These are phyloP conservation scores for Celastrina argiolus DNA, from an alignment of 2,888 invertebrate species.

Conservation along the genomic window DNA sequence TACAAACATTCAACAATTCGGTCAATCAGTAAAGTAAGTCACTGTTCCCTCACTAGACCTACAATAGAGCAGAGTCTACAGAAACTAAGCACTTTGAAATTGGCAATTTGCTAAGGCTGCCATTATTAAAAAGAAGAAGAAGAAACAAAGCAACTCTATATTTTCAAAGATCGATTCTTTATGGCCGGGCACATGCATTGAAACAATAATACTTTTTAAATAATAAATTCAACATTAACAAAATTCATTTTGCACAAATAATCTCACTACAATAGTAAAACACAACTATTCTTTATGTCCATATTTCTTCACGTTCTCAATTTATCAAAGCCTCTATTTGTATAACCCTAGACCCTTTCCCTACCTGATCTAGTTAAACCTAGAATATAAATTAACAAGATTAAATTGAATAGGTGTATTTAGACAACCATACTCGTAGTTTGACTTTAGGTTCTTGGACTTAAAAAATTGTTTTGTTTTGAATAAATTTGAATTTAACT, in stretches of 20 bases:
- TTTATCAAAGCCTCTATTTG: not conserved
- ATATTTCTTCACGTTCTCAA: not conserved
- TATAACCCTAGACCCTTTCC: not conserved
- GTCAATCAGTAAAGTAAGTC: too few relatives aligned
- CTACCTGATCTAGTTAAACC: not conserved
- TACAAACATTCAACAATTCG: too few relatives aligned
- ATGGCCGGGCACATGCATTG: not conserved
- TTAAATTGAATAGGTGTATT: not conserved
- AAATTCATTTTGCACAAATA: not conserved
- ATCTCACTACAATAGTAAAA: not conserved
- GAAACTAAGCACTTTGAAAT: too few relatives aligned
- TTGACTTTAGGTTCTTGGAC: not conserved
- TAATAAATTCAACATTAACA: slow-evolving; percentile 8
- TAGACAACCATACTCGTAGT: not conserved
- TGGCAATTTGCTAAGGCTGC: too few relatives aligned
- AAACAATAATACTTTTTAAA: slow-evolving; percentile 10
- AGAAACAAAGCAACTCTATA: too few relatives aligned
- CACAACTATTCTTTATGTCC: not conserved
- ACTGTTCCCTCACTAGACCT: too few relatives aligned
- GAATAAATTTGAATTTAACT: not conserved
- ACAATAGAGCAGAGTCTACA: too few relatives aligned
- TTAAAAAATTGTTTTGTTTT: not conserved
- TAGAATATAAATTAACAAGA: not conserved
- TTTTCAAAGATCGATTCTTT: not conserved
- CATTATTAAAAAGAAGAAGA: too few relatives aligned